A percentile compares a stretch with the other conserved stretches of the same genome.
Evolutionary conservation across 2,888 invertebrate species (phyloP).

Genomic region (Trachelus iudaicus): DNA sequence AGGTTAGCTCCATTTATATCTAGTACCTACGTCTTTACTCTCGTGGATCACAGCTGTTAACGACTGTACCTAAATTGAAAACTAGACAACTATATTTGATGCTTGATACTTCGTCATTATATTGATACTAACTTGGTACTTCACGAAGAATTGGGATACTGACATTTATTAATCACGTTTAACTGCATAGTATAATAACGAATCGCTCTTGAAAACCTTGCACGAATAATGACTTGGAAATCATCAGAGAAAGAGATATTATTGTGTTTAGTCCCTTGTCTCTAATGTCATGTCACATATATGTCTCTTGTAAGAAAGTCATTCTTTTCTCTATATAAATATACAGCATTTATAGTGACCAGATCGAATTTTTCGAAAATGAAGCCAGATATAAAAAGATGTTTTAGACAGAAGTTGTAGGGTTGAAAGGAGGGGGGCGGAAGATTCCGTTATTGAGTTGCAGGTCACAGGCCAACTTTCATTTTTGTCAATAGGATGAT

Average conservation of each 20-base stretch:
- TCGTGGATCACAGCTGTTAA: neutral
- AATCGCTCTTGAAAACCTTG: too few species aligned
- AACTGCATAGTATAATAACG: neutral
- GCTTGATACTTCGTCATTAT: neutral
- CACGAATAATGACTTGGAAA: neutral
- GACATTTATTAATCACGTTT: neutral
- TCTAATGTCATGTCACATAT: neutral
- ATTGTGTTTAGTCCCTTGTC: neutral
- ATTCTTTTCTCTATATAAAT: neutral
- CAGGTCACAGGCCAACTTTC: too few species aligned
- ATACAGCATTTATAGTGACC: too few species aligned
- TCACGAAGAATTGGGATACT: neutral
- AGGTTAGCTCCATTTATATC: neutral
- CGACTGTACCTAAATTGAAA: neutral
- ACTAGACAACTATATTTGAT: neutral
- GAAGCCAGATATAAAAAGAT: too few species aligned
- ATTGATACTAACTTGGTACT: too few species aligned
- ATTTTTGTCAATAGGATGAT: too few species aligned
- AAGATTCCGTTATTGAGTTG: too few species aligned
- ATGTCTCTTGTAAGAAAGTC: neutral
- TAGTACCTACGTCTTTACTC: neutral
- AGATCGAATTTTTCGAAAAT: too few species aligned
- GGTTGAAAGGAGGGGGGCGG: too few species aligned
- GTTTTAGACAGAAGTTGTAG: too few species aligned
- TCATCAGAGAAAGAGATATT: neutral